Percentiles rank a stretch among this genome's conserved stretches.
Evolutionary conservation across 2,888 invertebrate genomes (phyloP).

Genomic region (Clanis bilineata): DNA sequence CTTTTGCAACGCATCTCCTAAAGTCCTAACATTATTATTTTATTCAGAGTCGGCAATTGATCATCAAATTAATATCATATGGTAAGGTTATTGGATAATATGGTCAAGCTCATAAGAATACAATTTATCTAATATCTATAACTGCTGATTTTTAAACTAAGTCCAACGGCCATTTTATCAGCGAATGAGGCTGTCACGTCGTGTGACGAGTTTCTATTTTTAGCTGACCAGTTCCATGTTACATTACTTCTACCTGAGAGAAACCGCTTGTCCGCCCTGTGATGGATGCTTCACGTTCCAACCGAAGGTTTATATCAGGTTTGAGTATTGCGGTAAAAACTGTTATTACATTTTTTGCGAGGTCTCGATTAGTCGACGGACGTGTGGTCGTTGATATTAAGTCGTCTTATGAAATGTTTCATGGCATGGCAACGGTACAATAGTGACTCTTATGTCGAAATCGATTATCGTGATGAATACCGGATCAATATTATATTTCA

Average conservation of each 20-base stretch:
- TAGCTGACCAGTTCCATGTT: constrained; percentile 18
- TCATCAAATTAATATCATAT: too few relatives aligned
- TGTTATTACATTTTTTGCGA: constrained; percentile 1
- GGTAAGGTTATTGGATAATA: too few relatives aligned
- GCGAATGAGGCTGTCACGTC: neutral
- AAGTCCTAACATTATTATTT: too few relatives aligned
- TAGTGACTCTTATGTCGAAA: too few relatives aligned
- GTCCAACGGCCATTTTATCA: neutral
- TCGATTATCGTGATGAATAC: too few relatives aligned
- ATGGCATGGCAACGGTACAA: neutral
- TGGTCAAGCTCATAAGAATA: too few relatives aligned
- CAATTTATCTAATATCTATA: neutral
- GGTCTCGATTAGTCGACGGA: neutral
- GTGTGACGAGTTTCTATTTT: constrained; percentile 17
- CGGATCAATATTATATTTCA: too few relatives aligned
- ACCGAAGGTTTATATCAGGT: neutral
- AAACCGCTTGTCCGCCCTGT: constrained; percentile 18
- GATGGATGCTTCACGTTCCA: neutral
- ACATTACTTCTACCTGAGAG: constrained; percentile 20
- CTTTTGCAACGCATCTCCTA: too few relatives aligned
- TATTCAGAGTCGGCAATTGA: too few relatives aligned
- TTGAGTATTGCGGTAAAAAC: constrained; percentile 7
- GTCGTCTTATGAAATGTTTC: neutral
- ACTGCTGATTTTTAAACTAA: neutral
- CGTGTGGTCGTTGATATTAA: neutral